Evolutionary conservation across 2,113 vertebrate species (phyloP), one percentile per base, ranked within the genome.

Genomic region (Hipposideros armiger): DNA sequence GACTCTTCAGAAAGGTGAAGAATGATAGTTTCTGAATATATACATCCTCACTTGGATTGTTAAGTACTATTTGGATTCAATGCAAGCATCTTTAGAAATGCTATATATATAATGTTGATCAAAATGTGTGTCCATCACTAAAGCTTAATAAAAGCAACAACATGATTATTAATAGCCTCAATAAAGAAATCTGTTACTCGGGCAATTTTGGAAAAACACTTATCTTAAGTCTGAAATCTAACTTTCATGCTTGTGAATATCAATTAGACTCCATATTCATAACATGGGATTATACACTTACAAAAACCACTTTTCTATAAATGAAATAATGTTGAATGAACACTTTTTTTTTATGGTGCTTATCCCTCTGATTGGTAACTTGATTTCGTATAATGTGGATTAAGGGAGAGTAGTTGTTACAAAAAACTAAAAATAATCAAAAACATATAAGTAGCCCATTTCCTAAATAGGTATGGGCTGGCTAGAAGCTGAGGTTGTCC

Each of bases 21-120:
- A 86, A 73, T 86, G 50, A 36, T 52, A 90, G 45, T 70, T 96
- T 92, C 47, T 47, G 28, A 88, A 90, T 60, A 93, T 40, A 89
- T 36, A 62, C 47, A 90, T 72, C 32, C 2, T 91, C 24, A 54
- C 28, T 62, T 86, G 87, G 60, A 28, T 86, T 77, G 93, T 83
- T 64, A 87, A 89, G 32, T 8, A 42, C 42, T 77, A 42, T 50
- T 62, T 83, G 80, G 80, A 87, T 74, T 82, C 36, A 47, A 60
- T 60, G 22, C 62, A 91, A 74, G 72, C 42, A 45, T 89, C 76
- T 90, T 91, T 19, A 90, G n/a, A 73, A 82, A 93, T 30, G 11
- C 5, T 62, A 1, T 73, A 58, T 32, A 30, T 69, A 36, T 45
- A 58, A n/a, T 42, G 5, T 58, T 62, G 82, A 89, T 60, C 56